phyloP scores from a whole-genome alignment of 2,888 invertebrate species.

The Callosobruchus maculatus region DNA sequence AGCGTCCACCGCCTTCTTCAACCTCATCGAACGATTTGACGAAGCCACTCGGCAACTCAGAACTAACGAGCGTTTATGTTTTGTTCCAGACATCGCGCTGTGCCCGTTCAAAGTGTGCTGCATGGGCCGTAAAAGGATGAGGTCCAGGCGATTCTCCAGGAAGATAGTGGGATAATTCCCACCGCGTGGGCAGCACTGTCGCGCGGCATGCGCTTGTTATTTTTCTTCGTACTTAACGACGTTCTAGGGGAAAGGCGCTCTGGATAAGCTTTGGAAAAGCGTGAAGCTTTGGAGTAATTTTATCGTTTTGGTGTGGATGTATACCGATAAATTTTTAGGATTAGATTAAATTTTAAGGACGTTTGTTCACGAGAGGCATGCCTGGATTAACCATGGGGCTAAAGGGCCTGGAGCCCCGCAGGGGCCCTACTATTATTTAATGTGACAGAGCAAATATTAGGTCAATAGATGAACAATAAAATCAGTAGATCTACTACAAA shows the following conservation, averaged over 20 bases:
- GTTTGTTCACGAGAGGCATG: too few species aligned
- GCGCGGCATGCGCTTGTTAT: neutral
- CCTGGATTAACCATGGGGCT: too few species aligned
- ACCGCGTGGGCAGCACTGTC: neutral
- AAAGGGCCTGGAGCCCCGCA: too few species aligned
- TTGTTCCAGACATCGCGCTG: conserved; percentile 59
- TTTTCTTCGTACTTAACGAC: neutral
- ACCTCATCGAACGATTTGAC: neutral
- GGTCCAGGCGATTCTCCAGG: conserved; percentile 1
- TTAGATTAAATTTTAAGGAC: too few species aligned
- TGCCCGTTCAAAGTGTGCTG: conserved; percentile 70
- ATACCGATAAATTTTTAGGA: too few species aligned
- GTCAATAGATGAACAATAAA: too few species aligned
- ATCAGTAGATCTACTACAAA: too few species aligned
- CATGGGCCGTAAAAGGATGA: conserved; percentile 60
- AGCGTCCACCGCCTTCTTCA: neutral
- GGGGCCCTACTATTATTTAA: too few species aligned
- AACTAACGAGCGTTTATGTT: neutral
- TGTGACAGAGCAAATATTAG: too few species aligned
- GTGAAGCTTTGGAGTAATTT: too few species aligned
- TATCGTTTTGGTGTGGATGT: too few species aligned
- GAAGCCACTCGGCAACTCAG: neutral
- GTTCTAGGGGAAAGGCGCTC: neutral
- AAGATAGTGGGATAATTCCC: neutral
- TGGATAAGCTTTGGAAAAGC: too few species aligned